A percentile compares a stretch with the other conserved stretches of the same genome.
Conservation (phyloP, 2,797 vertebrate species). For the Paramormyrops hopkinsi region DNA sequence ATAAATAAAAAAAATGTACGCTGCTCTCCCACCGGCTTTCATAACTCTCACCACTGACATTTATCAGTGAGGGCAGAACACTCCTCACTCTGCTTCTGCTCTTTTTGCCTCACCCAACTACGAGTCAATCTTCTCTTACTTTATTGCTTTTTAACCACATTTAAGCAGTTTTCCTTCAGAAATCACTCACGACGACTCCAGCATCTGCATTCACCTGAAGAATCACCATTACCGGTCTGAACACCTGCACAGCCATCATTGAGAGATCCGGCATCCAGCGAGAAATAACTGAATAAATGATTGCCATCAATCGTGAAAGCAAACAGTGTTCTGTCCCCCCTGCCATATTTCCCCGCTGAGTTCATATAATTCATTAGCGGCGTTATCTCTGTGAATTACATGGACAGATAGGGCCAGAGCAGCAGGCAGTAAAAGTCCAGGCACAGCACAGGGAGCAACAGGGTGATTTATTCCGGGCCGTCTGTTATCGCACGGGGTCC, state of each 20-base stretch:
- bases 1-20: not conserved
- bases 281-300: not conserved
- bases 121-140: no score
- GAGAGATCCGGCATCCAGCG: not conserved
- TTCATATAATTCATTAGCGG: constrained; percentile 43
- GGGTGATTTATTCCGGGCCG: constrained; percentile 39
- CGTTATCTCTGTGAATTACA: constrained; percentile 32
- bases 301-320: not conserved
- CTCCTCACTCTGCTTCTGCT: not conserved
- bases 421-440: constrained; percentile 29
- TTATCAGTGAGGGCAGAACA: not conserved
- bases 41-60: not conserved
- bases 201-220: not conserved
- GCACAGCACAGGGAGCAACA: constrained; percentile 20
- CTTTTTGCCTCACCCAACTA: not conserved
- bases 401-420: constrained; percentile 28
- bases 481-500: constrained; percentile 13
- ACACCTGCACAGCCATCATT: not conserved
- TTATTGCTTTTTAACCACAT: not conserved
- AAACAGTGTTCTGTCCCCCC: not conserved
- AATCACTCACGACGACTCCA: not conserved
- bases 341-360: constrained; percentile 32
- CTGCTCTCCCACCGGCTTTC: not conserved
- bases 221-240: not conserved
- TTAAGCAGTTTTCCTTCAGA: not conserved